Evolutionary conservation across 2,113 vertebrate species (phyloP), one percentile per base, ranked within the genome.

Genomic region (Sinocyclocheilus rhinocerous): DNA sequence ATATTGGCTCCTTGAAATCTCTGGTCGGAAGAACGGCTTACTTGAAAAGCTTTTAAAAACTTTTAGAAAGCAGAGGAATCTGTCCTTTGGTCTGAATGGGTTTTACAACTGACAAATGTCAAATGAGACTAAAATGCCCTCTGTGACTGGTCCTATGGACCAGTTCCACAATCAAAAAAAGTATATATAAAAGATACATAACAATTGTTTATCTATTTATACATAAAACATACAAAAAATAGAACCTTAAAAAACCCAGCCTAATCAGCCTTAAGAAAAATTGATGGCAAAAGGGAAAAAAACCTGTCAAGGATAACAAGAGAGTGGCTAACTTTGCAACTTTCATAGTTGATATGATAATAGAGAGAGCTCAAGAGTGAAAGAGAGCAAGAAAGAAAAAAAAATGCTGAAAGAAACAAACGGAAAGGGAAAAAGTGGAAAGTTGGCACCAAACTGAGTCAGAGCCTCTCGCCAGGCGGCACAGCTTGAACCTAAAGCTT

Each of bases 401-500:
- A 84, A 75, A 55, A 84, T 70, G 9, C 63, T 45, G 57, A 83
- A 85, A 88, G 12, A 45, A 76, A 94, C 91, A 93, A 95, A 89
- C 15, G 86, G 89, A 89, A 90, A 90, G 91, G 92, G 91, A 92
- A 96, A 96, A 96, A 97, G 97, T 94, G 96, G 95, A 97, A 94
- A 98, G 95, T 97, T 98, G 96, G 95, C 95, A 97, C 95, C 94
- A 94, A 89, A 95, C 92, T 96, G 95, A 95, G 96, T 96, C 94
- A 92, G 94, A 94, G 94, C 92, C 94, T 92, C 93, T 95, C 96
- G 96, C 96, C 97, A 98, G 97, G 96, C 96, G 94, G 97, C 97
- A 97, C 98, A 99, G 98, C 98, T 98, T 99, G 98, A 99, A 98
- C 97, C 97, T 98, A 98, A 98, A 99, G 98, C 97, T 97, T 97